These are phyloP conservation scores for Drosophila macrospina DNA, from an alignment of 2,888 invertebrate species.

Conservation along the genomic window DNA sequence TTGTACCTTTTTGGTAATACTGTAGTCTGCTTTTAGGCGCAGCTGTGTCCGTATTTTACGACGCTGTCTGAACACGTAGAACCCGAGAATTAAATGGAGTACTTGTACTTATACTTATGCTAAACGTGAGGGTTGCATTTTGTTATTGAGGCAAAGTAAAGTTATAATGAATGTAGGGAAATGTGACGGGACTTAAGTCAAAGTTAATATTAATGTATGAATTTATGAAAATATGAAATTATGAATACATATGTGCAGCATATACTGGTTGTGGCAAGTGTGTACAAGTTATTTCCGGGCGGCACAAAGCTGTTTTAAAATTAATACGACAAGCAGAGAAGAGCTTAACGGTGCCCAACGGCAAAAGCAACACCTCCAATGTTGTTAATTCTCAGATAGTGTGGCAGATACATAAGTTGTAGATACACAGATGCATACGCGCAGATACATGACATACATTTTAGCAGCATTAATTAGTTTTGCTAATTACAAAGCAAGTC, in stretches of 20 bases:
- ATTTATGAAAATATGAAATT: too few relatives aligned
- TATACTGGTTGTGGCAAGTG: slow-evolving; percentile 3
- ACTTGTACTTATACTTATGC: neutral
- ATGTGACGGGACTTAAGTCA: too few relatives aligned
- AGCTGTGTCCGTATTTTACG: slow-evolving; percentile 22
- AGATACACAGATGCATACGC: neutral
- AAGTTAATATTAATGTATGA: slow-evolving; percentile 1
- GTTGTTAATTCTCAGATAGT: slow-evolving; percentile 31
- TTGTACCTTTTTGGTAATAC: neutral
- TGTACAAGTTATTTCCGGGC: slow-evolving; percentile 24
- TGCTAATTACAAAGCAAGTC: slow-evolving; percentile 61
- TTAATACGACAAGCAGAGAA: slow-evolving; percentile 34
- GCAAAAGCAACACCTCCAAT: slow-evolving; percentile 31
- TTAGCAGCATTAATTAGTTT: slow-evolving; percentile 70
- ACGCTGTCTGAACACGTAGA: neutral
- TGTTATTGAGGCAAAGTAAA: neutral
- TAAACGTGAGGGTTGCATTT: neutral
- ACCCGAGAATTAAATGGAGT: slow-evolving; percentile 1
- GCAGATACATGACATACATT: slow-evolving; percentile 52
- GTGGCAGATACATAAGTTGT: slow-evolving; percentile 6
- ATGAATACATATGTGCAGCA: neutral
- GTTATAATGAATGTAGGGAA: neutral
- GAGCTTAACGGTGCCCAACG: slow-evolving; percentile 48
- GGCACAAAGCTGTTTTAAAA: slow-evolving; percentile 56
- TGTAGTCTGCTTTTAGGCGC: slow-evolving; percentile 21